A percentile compares a stretch with the other conserved stretches of the same genome.
Conservation (phyloP, 2,113 vertebrate genomes). For the Asarcornis scutulata region DNA sequence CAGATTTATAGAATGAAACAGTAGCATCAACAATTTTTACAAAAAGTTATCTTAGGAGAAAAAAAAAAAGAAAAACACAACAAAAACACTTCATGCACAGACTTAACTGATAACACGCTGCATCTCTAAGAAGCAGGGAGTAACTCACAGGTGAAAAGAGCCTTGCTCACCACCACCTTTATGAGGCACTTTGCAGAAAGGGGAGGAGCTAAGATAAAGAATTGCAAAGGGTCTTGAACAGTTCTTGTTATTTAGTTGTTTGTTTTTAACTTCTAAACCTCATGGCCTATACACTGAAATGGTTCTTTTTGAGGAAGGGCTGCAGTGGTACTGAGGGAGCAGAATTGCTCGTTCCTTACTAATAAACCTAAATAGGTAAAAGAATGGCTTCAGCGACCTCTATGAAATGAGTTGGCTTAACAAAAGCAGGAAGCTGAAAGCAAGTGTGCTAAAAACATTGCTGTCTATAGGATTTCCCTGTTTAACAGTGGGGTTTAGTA, state of each 20-base stretch:
- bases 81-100: fast-evolving
- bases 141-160: fast-evolving
- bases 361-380: background rate
- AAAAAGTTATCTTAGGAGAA: too few relatives aligned
- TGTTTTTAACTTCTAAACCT: background rate
- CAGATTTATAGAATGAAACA: background rate
- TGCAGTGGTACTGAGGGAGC: background rate
- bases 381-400: background rate
- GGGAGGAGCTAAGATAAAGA: background rate
- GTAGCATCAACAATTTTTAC: fast-evolving
- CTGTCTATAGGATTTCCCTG: background rate
- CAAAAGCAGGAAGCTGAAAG: slow-evolving; percentile 26
- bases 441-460: background rate
- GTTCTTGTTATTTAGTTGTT: too few relatives aligned
- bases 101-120: background rate
- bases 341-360: background rate
- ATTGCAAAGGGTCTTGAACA: background rate
- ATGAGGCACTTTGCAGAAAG: background rate
- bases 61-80: too few relatives aligned
- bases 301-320: background rate
- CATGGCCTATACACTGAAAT: fast-evolving
- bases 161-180: background rate
- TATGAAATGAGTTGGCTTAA: background rate
- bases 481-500: background rate
- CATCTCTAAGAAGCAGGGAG: background rate